Conservation (phyloP, 2,113 vertebrate genomes). For the Cnemophilus loriae region DNA sequence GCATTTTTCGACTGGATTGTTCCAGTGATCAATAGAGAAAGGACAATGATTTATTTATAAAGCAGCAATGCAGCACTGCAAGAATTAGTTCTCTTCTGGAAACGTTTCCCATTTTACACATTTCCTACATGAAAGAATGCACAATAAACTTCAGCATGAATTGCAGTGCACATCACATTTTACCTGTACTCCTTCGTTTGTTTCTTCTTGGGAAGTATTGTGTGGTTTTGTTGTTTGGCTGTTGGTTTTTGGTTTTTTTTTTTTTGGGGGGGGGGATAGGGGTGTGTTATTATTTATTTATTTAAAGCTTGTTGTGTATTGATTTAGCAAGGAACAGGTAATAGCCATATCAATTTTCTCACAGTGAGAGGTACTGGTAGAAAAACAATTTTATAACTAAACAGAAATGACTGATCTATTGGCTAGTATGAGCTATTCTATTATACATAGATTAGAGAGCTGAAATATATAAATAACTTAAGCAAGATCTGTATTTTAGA, state of each 20-base stretch:
- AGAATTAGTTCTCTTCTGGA: slow-evolving; percentile 19
- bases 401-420: slow-evolving; percentile 10
- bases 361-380: background rate
- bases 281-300: background rate
- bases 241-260: background rate
- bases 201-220: background rate
- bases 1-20: slow-evolving; percentile 36
- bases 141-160: background rate
- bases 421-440: background rate
- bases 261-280: rapidly evolving
- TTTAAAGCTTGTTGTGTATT: slow-evolving; percentile 4
- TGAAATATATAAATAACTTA: background rate
- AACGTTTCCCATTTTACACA: background rate
- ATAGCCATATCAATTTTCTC: slow-evolving; percentile 31
- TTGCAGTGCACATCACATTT: background rate
- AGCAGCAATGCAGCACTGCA: slow-evolving; percentile 56
- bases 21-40: slow-evolving; percentile 55
- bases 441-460: background rate
- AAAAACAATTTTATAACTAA: slow-evolving; percentile 29
- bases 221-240: background rate
- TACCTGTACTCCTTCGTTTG: background rate
- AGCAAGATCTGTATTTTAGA: background rate
- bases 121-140: background rate
- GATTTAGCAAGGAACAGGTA: slow-evolving; percentile 37
- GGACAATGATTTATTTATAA: slow-evolving; percentile 63